phyloP scores from a whole-genome alignment of 2,113 vertebrate genomes.

The Indri indri region DNA sequence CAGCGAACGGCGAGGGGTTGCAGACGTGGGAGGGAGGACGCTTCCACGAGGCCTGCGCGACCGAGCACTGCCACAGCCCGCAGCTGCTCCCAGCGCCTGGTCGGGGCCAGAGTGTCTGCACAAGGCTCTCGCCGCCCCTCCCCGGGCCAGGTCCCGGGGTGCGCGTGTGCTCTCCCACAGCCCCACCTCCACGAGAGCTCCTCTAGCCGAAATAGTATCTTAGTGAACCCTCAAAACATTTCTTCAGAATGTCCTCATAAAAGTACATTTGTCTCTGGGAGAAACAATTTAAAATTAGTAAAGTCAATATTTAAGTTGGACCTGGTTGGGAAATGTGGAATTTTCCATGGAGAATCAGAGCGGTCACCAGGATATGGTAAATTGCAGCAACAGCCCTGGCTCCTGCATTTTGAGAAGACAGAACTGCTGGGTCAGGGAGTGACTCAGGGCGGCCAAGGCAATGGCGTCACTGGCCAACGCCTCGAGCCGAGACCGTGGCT shows the following conservation, averaged over 20 bases:
- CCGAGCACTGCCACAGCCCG: too few species aligned
- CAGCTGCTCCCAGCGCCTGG: background rate
- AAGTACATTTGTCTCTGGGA: background rate
- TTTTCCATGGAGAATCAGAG: conserved; percentile 34
- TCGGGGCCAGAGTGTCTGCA: background rate
- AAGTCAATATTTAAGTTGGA: conserved; percentile 59
- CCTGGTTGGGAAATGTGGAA: background rate
- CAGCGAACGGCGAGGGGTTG: rapidly evolving
- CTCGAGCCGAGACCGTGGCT: background rate
- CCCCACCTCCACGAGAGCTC: too few species aligned
- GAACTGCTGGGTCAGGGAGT: background rate
- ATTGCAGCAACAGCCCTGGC: background rate
- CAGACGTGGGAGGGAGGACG: background rate
- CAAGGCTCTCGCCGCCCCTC: background rate
- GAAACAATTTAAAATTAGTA: conserved; percentile 54
- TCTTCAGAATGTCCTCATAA: background rate
- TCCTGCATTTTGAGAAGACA: background rate
- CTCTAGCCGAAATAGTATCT: background rate
- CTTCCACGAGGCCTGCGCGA: background rate
- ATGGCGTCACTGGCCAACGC: background rate
- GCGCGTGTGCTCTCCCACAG: background rate
- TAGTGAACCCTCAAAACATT: background rate
- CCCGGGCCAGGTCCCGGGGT: background rate
- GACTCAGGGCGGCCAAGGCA: background rate
- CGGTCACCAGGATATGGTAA: background rate